Percentiles rank a stretch among this genome's conserved stretches.
Conservation (phyloP, 2,888 invertebrate genomes). For the Papilio elwesi region DNA sequence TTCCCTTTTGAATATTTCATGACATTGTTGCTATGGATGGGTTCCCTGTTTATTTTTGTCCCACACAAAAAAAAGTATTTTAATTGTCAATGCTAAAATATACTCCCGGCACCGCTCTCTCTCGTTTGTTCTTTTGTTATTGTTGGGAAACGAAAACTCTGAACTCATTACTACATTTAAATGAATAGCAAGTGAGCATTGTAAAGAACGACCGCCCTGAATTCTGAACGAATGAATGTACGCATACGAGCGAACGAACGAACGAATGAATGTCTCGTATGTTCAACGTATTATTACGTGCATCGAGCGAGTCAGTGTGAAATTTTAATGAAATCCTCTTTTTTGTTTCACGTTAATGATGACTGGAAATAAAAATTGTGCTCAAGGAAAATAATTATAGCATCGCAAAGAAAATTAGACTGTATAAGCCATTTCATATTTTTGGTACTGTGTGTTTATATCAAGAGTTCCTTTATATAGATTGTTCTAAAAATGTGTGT, state of each 20-base stretch:
- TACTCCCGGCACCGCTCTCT: constrained; percentile 21
- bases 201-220: constrained; percentile 34
- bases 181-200: constrained; percentile 41
- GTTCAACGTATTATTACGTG: constrained; percentile 27
- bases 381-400: not conserved
- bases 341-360: not conserved
- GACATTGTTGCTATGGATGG: constrained; percentile 16
- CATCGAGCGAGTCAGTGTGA: constrained; percentile 28
- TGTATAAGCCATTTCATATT: too few relatives aligned
- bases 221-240: constrained; percentile 34
- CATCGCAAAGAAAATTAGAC: too few relatives aligned
- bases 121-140: constrained; percentile 39
- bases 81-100: constrained; percentile 40
- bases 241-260: constrained; percentile 23
- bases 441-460: too few relatives aligned
- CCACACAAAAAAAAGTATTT: constrained; percentile 21
- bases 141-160: constrained; percentile 42
- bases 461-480: too few relatives aligned
- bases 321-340: constrained; percentile 30
- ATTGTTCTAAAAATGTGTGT: too few relatives aligned
- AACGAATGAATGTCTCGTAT: constrained; percentile 27
- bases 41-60: constrained; percentile 26
- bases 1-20: constrained; percentile 33
- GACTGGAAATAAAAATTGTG: not conserved
- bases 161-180: constrained; percentile 45